phyloP scores from a whole-genome alignment of 2,797 vertebrate species.

The Esox masquinongy region DNA sequence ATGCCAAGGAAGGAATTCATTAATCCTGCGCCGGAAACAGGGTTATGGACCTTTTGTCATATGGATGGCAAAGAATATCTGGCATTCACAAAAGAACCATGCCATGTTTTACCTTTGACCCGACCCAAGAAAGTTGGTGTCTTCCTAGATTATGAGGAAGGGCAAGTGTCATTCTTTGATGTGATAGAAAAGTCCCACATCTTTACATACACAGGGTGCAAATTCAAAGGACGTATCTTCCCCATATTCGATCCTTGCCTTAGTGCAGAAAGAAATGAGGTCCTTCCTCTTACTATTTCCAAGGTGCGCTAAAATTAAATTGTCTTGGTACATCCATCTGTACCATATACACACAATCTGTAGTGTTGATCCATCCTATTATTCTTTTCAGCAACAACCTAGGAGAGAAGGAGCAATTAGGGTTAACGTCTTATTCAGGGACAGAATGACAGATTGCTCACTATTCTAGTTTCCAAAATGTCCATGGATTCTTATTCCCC shows the following conservation, averaged over 20 bases:
- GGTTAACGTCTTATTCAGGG: too few species aligned
- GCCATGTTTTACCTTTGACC: not conserved
- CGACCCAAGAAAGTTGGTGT: constrained; percentile 17
- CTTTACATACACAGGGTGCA: constrained; percentile 23
- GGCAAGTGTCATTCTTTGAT: constrained; percentile 25
- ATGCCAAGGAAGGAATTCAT: constrained; percentile 12
- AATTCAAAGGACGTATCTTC: constrained; percentile 5
- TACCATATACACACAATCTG: not conserved
- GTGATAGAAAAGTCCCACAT: constrained; percentile 21
- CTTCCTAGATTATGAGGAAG: constrained; percentile 43
- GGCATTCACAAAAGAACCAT: not conserved
- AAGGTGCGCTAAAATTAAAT: not conserved
- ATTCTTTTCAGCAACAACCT: too few species aligned
- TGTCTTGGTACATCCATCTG: not conserved
- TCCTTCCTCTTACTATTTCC: constrained; percentile 6
- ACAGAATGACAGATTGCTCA: too few species aligned
- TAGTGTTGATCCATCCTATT: not conserved
- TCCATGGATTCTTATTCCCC: too few species aligned
- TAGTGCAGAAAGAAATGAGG: constrained; percentile 5
- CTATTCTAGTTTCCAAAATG: too few species aligned
- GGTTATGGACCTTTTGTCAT: constrained; percentile 25
- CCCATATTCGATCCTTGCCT: constrained; percentile 20
- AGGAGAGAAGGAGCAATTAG: too few species aligned
- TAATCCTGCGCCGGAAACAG: not conserved
- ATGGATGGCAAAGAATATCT: constrained; percentile 8